phyloP scores from a whole-genome alignment of 37 sponge, comb jelly and placozoan genomes.

The Dysidea cf. avara region DNA sequence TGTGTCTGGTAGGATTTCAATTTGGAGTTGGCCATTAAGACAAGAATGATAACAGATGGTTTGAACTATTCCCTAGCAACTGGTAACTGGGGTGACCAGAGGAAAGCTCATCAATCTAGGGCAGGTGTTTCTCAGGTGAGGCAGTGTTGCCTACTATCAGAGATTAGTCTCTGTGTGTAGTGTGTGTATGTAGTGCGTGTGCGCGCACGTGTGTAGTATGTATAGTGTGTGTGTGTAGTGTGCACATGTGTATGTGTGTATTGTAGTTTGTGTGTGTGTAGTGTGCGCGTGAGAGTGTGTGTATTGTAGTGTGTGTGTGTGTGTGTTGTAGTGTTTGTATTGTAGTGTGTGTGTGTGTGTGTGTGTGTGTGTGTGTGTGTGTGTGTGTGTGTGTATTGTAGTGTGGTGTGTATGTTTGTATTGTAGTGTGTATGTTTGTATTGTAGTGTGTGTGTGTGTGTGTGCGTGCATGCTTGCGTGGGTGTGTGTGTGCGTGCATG shows the following conservation, averaged over 20 bases:
- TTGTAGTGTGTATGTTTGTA: too few species aligned
- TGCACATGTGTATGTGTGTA: neutral
- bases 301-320: too few species aligned
- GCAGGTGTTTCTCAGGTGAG: constrained; percentile 98
- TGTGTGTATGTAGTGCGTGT: neutral
- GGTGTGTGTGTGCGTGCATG: too few species aligned
- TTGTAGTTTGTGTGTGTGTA: neutral
- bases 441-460: too few species aligned
- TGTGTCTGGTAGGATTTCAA: constrained; percentile 86
- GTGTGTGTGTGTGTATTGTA: too few species aligned
- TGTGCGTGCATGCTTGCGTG: too few species aligned
- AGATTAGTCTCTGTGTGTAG: neutral
- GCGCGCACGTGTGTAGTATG: neutral
- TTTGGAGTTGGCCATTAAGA: constrained; percentile 91
- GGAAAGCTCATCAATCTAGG: constrained; percentile 96
- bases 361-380: too few species aligned
- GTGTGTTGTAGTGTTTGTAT: too few species aligned
- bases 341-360: too few species aligned
- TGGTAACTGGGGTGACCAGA: constrained; percentile 99
- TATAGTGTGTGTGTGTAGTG: neutral
- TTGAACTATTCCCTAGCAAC: constrained; percentile 98
- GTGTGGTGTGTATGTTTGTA: too few species aligned
- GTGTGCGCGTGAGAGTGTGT: too few species aligned
- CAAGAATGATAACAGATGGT: constrained; percentile 95
- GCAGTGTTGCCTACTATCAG: neutral